phyloP scores from a whole-genome alignment of 2,797 vertebrate genomes.

The Acanthornis magna region DNA sequence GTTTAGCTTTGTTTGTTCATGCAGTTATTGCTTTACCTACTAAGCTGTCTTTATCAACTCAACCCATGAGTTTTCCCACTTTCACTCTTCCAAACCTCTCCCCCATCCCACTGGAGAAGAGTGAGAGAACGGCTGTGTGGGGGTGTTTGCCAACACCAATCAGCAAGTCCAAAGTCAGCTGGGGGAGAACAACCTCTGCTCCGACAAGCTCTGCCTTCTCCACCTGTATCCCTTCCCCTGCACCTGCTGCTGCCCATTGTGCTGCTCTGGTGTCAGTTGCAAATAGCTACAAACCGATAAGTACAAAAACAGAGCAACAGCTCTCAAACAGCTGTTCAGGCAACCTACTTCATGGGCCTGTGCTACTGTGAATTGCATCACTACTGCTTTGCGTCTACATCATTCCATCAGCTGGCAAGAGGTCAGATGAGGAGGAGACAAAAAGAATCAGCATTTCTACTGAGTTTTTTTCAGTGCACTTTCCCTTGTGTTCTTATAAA shows the following conservation, averaged over 20 bases:
- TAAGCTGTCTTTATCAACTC: background rate
- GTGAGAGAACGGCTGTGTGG: background rate
- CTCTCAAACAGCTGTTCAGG: background rate
- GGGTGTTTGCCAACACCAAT: background rate
- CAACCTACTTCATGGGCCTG: background rate
- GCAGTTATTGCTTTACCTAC: background rate
- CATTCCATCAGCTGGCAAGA: background rate
- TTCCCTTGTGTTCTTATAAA: background rate
- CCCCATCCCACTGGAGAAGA: background rate
- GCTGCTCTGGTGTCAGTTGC: fast-evolving
- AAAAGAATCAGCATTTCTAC: background rate
- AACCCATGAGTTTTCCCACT: background rate
- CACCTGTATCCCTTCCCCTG: too few relatives aligned
- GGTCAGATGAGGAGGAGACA: background rate
- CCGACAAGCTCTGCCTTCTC: background rate
- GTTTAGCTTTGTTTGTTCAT: background rate
- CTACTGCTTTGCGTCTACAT: background rate
- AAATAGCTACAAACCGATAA: background rate
- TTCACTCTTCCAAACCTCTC: background rate
- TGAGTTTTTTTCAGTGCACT: background rate
- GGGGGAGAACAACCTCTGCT: too few relatives aligned
- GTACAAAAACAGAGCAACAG: background rate
- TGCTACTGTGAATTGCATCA: background rate
- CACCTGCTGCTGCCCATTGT: background rate
- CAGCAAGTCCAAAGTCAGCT: background rate